Base-by-base conservation (phyloP, 2,797 vertebrate species). In the Mycteria americana region DNA sequence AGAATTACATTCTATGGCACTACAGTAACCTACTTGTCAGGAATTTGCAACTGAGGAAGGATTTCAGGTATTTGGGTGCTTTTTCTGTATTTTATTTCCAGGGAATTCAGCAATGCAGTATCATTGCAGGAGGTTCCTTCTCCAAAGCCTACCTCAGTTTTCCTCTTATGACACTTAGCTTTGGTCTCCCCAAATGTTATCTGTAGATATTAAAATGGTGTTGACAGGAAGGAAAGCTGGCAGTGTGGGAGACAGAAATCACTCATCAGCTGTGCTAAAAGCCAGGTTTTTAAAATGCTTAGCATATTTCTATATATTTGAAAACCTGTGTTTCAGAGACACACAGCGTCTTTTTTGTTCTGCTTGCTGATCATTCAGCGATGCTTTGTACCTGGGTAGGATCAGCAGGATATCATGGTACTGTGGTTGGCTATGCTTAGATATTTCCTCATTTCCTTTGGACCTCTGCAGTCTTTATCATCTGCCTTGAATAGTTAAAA, bases 301-400 rank as follows among this genome's bases (percentile, higher is more conserved):
- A 17, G 2, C 8, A 5, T 88, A 28, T 62, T 80, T 53, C 10
- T 60, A 13, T 41, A 2, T n/a, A 53, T 75, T 37, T 60, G 27
- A 64, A 86, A 88, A 23, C 10, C 7, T 60, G 8, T 56, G 4
- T 63, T 92, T 91, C 24, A 43, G 24, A 85, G 24, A 54, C 25
- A 63, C 28, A 43, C 45, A 92, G 19, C 57, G 59, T 85, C 63
- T 85, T 95, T 93, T 88, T 89, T 63, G 3, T 94, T 95, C 72
- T 96, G 78, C 76, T 91, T 95, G 84, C 37, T 95, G 85, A 89
- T 94, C 82, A 85, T 88, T 70, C 74, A 93, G 31, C 37, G 86
- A 76, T 91, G 63, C 62, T 91, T 95, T 92, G 25, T 60, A 67
- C 33, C 48, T 81, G 57, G 50, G 30, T 85, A 69, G 54, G 85